Base-by-base conservation (phyloP, 1,140 invertebrate genomes). In the Pentalonia nigronervosa region DNA sequence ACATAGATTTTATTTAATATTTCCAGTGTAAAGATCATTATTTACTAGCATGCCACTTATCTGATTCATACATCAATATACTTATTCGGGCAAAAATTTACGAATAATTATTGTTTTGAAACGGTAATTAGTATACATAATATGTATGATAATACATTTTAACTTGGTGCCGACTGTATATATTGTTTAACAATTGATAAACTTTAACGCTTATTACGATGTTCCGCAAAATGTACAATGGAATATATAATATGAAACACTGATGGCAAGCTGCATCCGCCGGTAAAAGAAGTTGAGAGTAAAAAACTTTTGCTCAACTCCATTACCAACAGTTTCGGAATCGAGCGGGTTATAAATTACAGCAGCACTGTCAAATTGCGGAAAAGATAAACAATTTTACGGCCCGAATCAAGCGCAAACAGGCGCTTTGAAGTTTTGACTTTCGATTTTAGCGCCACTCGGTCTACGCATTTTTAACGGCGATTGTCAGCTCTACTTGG, bases 171-270 rank as follows among this genome's bases (percentile, higher is more conserved):
- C n/a, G 60, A 76, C 11, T 76, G n/a, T 76, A n/a, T 76, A 76
- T 76, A 76, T 76, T 76, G n/a, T 76, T 76, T 34, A 76, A 76
- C 60, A 76, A 76, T 76, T 76, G 30, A 76, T 76, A 76, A 76
- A 83, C 21, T 83, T 47, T 87, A n/a, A 47, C 84, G 84, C 84
- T 47, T 87, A 47, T 47, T 87, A 30, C 17, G 41, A n/a, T 47
- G 45, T 86, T 25, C 25, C 30, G 45, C 9, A 47, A 87, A 87
- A 87, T 87, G 25, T 41, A 47, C 45, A 87, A 45, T 47, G 17
- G 83, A 87, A 87, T 87, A 87, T 47, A 87, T 47, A 87, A 87
- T 87, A 87, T 41, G 36, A 84, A 84, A 47, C 48, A n/a, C 30
- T 48, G 84, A 25, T 45, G 83, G 83, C 45, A 25, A 41, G n/a